These are phyloP conservation scores for Acronicta leporina DNA, from an alignment of 2,888 invertebrate species.

Conservation along the genomic window DNA sequence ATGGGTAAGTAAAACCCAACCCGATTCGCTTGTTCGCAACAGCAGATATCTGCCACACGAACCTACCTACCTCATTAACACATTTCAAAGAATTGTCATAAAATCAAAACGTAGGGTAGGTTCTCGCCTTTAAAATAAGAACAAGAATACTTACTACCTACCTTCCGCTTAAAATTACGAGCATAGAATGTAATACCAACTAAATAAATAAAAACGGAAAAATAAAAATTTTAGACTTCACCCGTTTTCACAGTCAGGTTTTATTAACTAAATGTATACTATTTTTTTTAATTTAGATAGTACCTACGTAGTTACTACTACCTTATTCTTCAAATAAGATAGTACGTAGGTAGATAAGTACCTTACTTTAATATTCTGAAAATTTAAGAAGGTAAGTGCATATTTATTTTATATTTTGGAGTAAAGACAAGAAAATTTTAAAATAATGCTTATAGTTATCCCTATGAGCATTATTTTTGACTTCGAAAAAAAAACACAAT, in stretches of 20 bases:
- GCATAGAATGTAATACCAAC: background rate
- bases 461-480: too few species aligned
- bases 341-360: background rate
- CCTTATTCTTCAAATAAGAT: too few species aligned
- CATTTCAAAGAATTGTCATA: too few species aligned
- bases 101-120: too few species aligned
- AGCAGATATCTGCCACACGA: too few species aligned
- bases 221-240: slow-evolving; percentile 16
- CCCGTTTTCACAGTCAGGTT: slow-evolving; percentile 4
- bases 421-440: slow-evolving; percentile 4
- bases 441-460: background rate
- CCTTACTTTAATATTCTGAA: background rate
- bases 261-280: background rate
- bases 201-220: background rate
- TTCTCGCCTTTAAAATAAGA: too few species aligned
- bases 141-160: too few species aligned
- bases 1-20: background rate
- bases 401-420: background rate
- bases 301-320: too few species aligned
- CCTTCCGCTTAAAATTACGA: too few species aligned
- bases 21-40: too few species aligned
- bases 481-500: slow-evolving; percentile 16
- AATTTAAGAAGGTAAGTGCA: slow-evolving; percentile 18
- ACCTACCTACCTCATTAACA: background rate
- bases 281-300: too few species aligned